Conservation (phyloP, 2,888 invertebrate species). For the Lepeophtheirus nordmannii region DNA sequence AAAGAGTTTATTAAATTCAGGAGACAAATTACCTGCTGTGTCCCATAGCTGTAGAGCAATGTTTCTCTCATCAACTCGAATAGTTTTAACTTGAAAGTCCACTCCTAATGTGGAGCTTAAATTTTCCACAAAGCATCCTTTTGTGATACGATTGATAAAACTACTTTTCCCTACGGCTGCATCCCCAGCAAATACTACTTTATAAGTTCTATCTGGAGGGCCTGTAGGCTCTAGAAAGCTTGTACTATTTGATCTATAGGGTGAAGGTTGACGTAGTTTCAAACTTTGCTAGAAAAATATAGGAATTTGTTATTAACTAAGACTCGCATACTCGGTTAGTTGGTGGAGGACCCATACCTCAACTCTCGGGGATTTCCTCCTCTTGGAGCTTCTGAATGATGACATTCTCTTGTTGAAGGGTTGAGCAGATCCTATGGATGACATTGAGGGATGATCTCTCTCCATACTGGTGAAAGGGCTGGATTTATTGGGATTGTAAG, state of each 20-base stretch:
- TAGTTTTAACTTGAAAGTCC: slow-evolving; percentile 43
- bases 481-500: background rate
- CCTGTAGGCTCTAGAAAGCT: slow-evolving; percentile 30
- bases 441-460: background rate
- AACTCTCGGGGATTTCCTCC: background rate
- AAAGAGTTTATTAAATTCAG: background rate
- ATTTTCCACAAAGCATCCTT: slow-evolving; percentile 41
- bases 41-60: slow-evolving; percentile 44
- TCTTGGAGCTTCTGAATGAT: background rate
- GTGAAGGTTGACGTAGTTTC: background rate
- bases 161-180: slow-evolving; percentile 47
- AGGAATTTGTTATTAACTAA: background rate
- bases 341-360: background rate
- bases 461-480: background rate
- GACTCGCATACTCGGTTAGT: no score
- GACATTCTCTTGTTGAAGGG: background rate
- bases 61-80: slow-evolving; percentile 40
- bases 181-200: slow-evolving; percentile 46
- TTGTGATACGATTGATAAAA: slow-evolving; percentile 44
- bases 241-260: background rate
- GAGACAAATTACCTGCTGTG: slow-evolving; percentile 40
- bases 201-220: slow-evolving; percentile 44
- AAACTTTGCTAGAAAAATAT: background rate
- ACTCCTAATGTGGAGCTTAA: slow-evolving; percentile 45
- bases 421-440: background rate